Evolutionary conservation across 1,140 invertebrate genomes (phyloP), one percentile per base, ranked within the genome.

Genomic region (Saxidomus purpurata): DNA sequence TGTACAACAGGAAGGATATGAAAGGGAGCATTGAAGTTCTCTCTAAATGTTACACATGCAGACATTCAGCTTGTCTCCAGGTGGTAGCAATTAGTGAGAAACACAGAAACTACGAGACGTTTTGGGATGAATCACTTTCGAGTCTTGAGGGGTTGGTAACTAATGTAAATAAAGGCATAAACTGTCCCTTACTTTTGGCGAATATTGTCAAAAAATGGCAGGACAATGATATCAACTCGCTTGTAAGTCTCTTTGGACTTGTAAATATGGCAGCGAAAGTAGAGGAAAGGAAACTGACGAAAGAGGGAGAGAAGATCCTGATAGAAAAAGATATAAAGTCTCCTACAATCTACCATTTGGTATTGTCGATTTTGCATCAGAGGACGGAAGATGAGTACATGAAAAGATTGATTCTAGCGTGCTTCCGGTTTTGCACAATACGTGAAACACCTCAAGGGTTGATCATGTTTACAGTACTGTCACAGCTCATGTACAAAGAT

Each of bases 181-280:
- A 79, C 31, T 52, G 43, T n/a, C 49, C 49, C 19, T 28, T 55
- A 28, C 76, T 79, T 13, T 11, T 79, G 47, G 28, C 11, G 15
- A 79, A 79, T 55, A 52, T 79, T 34, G 76, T 79, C 0, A 52
- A 79, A 9, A 52, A 55, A 34, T 79, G 76, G 76, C 76, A 28
- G 28, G 76, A 79, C 55, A 79, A 55, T 25, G 36, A 79, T 22
- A 17, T 19, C 13, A 36, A 38, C 28, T 36, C 76, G 17, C 47
- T 79, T 1, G 36, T 55, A 19, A 79, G 76, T 49, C 76, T 79
- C 11, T 79, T 79, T 55, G 76, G 76, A 34, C 28, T 79, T 22
- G 43, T 79, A 9, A 79, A 79, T 43, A 79, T 79, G 76, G 47
- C 76, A 34, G 76, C 22, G 1, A 79, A 79, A 17, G 76, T 79